A percentile compares a stretch with the other conserved stretches of the same genome.
phyloP scores from a whole-genome alignment of 2,888 invertebrate genomes.

The Parasteatoda lunata region DNA sequence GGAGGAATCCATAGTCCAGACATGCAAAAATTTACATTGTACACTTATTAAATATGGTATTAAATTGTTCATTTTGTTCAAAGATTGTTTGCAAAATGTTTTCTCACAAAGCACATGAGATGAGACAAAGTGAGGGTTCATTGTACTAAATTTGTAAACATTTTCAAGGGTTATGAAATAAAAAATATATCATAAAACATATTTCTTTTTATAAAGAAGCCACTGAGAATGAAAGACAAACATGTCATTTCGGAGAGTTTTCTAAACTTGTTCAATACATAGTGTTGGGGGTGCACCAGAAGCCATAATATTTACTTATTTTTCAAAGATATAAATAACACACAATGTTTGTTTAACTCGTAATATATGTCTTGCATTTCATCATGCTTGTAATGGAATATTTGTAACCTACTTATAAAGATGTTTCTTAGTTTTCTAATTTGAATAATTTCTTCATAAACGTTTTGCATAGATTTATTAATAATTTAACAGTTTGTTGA shows the following conservation, averaged over 20 bases:
- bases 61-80: not conserved
- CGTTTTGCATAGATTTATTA: too few species aligned
- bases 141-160: slow-evolving; percentile 33
- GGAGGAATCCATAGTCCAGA: not conserved
- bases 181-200: slow-evolving; percentile 51
- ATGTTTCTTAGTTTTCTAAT: too few species aligned
- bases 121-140: not conserved
- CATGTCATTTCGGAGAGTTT: slow-evolving; percentile 60
- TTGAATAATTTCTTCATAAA: too few species aligned
- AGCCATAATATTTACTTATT: slow-evolving; percentile 14
- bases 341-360: not conserved
- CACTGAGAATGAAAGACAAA: slow-evolving; percentile 55
- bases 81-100: not conserved
- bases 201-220: slow-evolving; percentile 48
- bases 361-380: not conserved
- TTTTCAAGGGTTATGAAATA: slow-evolving; percentile 29
- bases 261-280: slow-evolving; percentile 54
- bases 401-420: too few species aligned
- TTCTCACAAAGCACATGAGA: not conserved
- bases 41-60: not conserved
- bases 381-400: too few species aligned
- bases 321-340: not conserved
- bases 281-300: slow-evolving; percentile 40
- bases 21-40: not conserved
- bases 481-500: too few species aligned